Conservation (phyloP, 1,140 invertebrate species). For the Lasioglossum baleicum region DNA sequence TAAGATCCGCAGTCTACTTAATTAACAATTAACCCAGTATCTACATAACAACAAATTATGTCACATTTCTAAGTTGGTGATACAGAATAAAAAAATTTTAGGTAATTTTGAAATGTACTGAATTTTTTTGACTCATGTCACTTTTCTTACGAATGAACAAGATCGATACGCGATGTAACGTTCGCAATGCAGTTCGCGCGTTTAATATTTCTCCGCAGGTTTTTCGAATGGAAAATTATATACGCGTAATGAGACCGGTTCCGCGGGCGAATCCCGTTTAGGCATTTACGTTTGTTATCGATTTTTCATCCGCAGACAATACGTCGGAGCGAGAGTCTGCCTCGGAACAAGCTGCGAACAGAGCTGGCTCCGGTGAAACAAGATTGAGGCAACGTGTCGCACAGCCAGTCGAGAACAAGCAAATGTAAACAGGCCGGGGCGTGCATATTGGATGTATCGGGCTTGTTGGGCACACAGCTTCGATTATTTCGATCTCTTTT, state of each 20-base stretch:
- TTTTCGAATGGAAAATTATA: not conserved
- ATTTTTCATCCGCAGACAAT: slow-evolving; percentile 19
- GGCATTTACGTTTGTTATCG: not conserved
- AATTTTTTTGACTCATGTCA: too few relatives aligned
- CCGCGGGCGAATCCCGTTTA: not conserved
- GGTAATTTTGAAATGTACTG: too few relatives aligned
- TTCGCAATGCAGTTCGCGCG: too few relatives aligned
- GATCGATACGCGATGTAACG: too few relatives aligned
- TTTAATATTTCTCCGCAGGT: too few relatives aligned
- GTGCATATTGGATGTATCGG: slow-evolving; percentile 53
- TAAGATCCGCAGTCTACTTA: too few relatives aligned
- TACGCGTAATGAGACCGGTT: not conserved
- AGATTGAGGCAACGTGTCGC: slow-evolving; percentile 33
- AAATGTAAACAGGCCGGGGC: slow-evolving; percentile 53
- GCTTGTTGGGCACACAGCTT: slow-evolving; percentile 43
- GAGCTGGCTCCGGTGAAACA: slow-evolving; percentile 13
- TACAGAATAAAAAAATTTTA: too few relatives aligned
- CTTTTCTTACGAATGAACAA: too few relatives aligned
- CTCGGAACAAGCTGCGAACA: slow-evolving; percentile 31
- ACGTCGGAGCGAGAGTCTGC: not conserved
- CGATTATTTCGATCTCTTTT: slow-evolving; percentile 55
- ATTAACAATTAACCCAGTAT: too few relatives aligned
- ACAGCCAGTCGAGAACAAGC: slow-evolving; percentile 49
- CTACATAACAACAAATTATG: too few relatives aligned
- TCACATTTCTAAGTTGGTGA: too few relatives aligned